Conservation (phyloP, 2,113 vertebrate species). For the Corythornis vintsioides region DNA sequence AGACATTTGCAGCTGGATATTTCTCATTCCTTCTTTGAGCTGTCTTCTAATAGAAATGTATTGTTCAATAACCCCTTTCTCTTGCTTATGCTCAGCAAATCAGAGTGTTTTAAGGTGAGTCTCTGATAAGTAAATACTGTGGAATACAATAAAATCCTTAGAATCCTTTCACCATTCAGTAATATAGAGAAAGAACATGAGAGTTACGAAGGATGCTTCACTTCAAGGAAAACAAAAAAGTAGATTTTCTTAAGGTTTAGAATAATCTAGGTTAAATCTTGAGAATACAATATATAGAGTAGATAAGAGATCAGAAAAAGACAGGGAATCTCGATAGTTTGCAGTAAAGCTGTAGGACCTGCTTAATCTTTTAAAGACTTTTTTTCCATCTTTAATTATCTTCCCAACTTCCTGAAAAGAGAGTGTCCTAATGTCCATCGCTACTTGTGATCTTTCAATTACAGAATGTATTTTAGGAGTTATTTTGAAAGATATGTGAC, state of each 20-base stretch:
- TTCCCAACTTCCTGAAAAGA: background rate
- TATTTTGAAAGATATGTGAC: background rate
- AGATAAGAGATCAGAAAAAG: background rate
- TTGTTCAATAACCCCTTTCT: background rate
- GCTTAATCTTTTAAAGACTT: background rate
- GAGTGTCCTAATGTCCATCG: background rate
- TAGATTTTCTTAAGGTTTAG: background rate
- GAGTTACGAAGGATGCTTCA: background rate
- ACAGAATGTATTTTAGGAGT: background rate
- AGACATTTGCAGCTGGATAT: slow-evolving; percentile 34
- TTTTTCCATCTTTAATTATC: background rate
- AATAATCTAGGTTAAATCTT: background rate
- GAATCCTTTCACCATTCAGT: background rate
- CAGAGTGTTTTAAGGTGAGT: background rate
- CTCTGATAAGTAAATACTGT: background rate
- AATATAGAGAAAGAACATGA: background rate
- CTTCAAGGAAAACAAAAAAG: background rate
- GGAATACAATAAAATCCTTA: background rate
- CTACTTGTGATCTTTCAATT: background rate
- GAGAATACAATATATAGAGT: background rate
- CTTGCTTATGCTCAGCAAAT: background rate
- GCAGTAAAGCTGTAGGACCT: background rate
- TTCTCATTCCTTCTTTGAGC: background rate
- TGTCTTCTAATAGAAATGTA: background rate
- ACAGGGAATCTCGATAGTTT: background rate